These are phyloP conservation scores for Nymphalis urticae DNA, from an alignment of 2,888 invertebrate species.

Conservation along the genomic window DNA sequence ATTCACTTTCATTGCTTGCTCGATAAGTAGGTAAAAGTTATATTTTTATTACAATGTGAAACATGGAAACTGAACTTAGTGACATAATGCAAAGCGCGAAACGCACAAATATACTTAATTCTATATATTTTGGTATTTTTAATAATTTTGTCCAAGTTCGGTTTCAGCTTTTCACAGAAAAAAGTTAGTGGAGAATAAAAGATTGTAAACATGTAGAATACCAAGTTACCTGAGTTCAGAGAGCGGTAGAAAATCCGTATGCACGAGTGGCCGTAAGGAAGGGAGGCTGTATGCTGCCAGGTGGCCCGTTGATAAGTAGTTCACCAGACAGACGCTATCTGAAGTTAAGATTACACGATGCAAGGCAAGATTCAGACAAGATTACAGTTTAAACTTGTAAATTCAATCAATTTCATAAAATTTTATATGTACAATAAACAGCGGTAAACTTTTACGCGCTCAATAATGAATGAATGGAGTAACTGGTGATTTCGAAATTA, in stretches of 20 bases:
- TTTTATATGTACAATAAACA: too few relatives aligned
- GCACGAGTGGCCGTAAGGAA: slow-evolving; percentile 94
- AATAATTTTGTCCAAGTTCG: slow-evolving; percentile 1
- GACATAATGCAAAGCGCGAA: too few relatives aligned
- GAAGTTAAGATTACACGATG: slow-evolving; percentile 43
- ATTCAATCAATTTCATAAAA: too few relatives aligned
- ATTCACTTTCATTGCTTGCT: slow-evolving; percentile 28
- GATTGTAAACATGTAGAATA: background rate
- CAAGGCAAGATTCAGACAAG: slow-evolving; percentile 26
- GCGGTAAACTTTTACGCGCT: too few relatives aligned
- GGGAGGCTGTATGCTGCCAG: slow-evolving; percentile 97
- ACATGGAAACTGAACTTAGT: slow-evolving; percentile 21
- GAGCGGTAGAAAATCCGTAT: slow-evolving; percentile 96
- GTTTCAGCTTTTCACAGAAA: slow-evolving; percentile 20
- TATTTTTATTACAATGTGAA: slow-evolving; percentile 17
- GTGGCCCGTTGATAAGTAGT: slow-evolving; percentile 97
- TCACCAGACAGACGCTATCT: slow-evolving; percentile 97
- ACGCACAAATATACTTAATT: background rate
- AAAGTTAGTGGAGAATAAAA: slow-evolving; percentile 23
- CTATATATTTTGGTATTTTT: too few relatives aligned
- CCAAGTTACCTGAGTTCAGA: slow-evolving; percentile 91
- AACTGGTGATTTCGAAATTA: background rate
- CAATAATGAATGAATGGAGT: too few relatives aligned
- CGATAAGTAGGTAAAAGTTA: slow-evolving; percentile 20
- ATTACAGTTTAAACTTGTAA: background rate